These are phyloP conservation scores for Drosophila prostipennis DNA, from an alignment of 2,888 invertebrate species.

Conservation along the genomic window DNA sequence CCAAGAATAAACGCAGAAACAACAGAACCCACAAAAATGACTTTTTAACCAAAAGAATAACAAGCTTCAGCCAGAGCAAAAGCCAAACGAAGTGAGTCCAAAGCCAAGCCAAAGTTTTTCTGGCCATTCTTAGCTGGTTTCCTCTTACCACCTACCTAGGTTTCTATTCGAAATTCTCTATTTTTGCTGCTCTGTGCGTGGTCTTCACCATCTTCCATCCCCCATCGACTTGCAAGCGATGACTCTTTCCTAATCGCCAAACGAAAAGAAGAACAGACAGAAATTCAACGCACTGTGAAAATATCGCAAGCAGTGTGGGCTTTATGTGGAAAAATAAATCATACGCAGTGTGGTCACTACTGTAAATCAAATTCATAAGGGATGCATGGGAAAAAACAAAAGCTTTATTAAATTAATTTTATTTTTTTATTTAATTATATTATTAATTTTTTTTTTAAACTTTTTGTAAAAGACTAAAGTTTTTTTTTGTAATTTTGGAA, in stretches of 20 bases:
- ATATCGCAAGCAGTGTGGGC: slow-evolving; percentile 10
- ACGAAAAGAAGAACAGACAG: slow-evolving; percentile 27
- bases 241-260: slow-evolving; percentile 53
- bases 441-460: no score
- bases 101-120: slow-evolving; percentile 68
- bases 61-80: slow-evolving; percentile 35
- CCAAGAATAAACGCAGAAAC: slow-evolving; percentile 50
- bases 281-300: slow-evolving; percentile 22
- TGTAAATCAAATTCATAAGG: not conserved
- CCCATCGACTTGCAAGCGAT: slow-evolving; percentile 66
- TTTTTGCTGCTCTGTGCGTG: slow-evolving; percentile 50
- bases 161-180: slow-evolving; percentile 10
- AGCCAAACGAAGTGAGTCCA: slow-evolving; percentile 24
- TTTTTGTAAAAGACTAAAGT: no score
- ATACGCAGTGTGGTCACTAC: slow-evolving; percentile 7
- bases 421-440: no score
- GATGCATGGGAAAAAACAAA: not conserved
- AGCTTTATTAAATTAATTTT: not conserved
- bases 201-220: slow-evolving; percentile 34
- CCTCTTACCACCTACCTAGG: not conserved
- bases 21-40: slow-evolving; percentile 72
- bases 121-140: slow-evolving; percentile 55
- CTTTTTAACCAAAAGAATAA: slow-evolving; percentile 60
- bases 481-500: no score
- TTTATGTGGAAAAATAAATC: not conserved